A percentile compares a stretch with the other conserved stretches of the same genome.
Conservation (phyloP, 2,113 vertebrate genomes). For the Heterotilapia buettikoferi region DNA sequence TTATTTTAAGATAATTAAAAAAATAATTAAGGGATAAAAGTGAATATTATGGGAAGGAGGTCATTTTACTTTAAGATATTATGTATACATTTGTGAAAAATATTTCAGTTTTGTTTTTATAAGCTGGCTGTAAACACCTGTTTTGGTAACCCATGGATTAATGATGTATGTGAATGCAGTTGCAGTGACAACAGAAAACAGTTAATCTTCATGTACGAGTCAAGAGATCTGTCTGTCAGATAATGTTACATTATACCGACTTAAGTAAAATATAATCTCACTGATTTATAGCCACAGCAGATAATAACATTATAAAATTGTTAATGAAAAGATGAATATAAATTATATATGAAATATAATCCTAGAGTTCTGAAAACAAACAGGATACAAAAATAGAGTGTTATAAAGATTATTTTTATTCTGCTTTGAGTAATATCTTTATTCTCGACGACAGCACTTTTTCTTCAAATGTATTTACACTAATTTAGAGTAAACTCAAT, state of each 20-base stretch:
- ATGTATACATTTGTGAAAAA: background rate
- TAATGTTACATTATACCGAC: rapidly evolving
- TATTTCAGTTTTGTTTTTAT: background rate
- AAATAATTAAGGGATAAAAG: rapidly evolving
- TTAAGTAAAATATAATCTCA: background rate
- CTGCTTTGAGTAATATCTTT: background rate
- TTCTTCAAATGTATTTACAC: background rate
- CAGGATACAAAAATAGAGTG: background rate
- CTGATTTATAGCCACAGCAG: background rate
- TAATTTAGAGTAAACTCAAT: rapidly evolving
- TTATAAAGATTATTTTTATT: background rate
- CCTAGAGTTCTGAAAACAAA: background rate
- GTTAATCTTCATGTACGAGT: rapidly evolving
- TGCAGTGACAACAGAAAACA: background rate
- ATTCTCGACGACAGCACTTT: rapidly evolving
- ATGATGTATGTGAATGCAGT: rapidly evolving
- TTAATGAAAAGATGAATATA: background rate
- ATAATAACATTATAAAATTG: background rate
- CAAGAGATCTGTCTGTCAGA: background rate
- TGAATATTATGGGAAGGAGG: rapidly evolving
- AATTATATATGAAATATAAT: background rate
- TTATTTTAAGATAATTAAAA: background rate
- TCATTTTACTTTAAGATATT: rapidly evolving
- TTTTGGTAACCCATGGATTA: background rate
- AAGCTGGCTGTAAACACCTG: background rate